Evolutionary conservation across 2,797 vertebrate genomes (phyloP), one percentile per base, ranked within the genome.

Genomic region (Pangasius sanitwongsei): DNA sequence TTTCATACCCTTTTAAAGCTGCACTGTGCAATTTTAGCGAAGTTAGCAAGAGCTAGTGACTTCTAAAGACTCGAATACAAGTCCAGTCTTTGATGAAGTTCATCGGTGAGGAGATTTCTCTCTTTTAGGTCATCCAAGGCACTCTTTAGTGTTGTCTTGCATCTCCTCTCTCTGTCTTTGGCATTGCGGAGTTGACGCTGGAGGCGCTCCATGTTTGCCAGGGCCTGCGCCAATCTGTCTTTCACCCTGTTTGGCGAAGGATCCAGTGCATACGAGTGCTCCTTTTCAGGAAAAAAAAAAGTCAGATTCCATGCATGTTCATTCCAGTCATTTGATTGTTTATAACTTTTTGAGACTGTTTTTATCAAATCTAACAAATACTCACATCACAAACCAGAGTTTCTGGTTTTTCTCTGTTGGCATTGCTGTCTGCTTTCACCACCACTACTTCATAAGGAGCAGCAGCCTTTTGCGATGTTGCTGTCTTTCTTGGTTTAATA

Each of bases 121-220:
- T 85, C 31, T 70, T 85, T 85, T 37, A 85, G 83, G 65, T 85
- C 83, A 70, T 85, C 83, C 83, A 85, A 70, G 48, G 83, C 83
- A 85, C 83, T 85, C 65, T 85, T 85, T 37, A 85, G 83, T 25
- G 83, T 85, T 70, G 83, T 85, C 31, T 70, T 85, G 31, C 83
- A 85, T 8, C 83, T 85, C 48, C 83, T 70, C 13, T 85, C 83
- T 55, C 83, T 85, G 65, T 85, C 83, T n/a, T 85, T 85, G 44
- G 83, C 83, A 70, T 85, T 85, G n/a, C 83, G 83, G 65, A 85
- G 83, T 85, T 85, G 83, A 85, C 83, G 83, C 83, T 85, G 83
- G n/a, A 85, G 83, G 20, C 48, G 83, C 31, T 85, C 83, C 83
- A 85, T 85, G n/a, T 85, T 85, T 85, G 83, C 65, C 20, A 85